Evolutionary conservation across 1,140 invertebrate species (phyloP).

Genomic region (Euglossa dilemma): DNA sequence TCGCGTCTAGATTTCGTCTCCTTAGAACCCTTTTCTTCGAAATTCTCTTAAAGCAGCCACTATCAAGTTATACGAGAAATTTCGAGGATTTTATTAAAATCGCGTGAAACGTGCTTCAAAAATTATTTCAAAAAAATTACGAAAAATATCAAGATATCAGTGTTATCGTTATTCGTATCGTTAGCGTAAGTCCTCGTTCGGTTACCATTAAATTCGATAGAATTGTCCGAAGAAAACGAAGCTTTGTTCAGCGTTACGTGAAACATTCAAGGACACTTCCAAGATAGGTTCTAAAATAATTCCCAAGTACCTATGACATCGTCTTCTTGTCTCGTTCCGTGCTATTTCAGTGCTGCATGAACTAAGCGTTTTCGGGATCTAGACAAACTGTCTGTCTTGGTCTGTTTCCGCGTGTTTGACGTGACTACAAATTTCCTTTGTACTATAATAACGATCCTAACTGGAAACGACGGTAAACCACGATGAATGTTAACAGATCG

Average conservation of each 20-base stretch:
- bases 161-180: neutral
- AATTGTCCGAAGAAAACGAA: neutral
- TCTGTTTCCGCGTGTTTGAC: neutral
- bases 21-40: neutral
- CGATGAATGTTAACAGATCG: neutral
- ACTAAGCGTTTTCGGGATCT: slow-evolving; percentile 38
- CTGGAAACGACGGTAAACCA: neutral
- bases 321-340: neutral
- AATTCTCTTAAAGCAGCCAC: neutral
- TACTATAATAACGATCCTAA: slow-evolving; percentile 2
- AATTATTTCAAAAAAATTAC: neutral
- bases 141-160: neutral
- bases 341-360: slow-evolving; percentile 26
- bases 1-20: no score
- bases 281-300: neutral
- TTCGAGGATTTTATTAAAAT: no score
- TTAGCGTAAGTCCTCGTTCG: neutral
- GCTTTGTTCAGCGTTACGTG: neutral
- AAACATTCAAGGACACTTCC: neutral
- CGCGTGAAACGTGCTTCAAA: neutral
- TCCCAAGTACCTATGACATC: neutral
- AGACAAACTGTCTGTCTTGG: slow-evolving; percentile 21
- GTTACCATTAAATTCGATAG: neutral
- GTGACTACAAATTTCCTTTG: slow-evolving; percentile 8
- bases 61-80: no score